Evolutionary conservation across 2,888 invertebrate genomes (phyloP).

Genomic region (Seira musarum): DNA sequence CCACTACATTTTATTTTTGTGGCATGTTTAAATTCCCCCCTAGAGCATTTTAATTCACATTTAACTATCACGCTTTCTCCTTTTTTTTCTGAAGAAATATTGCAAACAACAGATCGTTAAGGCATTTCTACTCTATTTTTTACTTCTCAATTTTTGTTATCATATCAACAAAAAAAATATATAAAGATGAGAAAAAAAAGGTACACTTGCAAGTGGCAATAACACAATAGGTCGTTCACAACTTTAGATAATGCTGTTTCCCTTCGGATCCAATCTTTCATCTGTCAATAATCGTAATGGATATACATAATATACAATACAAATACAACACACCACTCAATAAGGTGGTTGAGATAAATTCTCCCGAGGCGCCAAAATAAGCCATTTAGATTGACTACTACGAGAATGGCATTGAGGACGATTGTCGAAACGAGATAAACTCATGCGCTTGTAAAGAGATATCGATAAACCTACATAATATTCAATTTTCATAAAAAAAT

Average conservation of each 20-base stretch:
- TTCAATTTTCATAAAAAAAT: no score
- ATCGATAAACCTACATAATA: no score
- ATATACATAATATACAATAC: constrained; percentile 15
- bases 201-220: constrained; percentile 26
- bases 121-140: neutral
- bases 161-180: neutral
- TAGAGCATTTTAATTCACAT: constrained; percentile 59
- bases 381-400: neutral
- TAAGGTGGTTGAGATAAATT: constrained; percentile 52
- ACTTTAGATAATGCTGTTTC: constrained; percentile 55
- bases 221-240: constrained; percentile 50
- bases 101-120: constrained; percentile 22
- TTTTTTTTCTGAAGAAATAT: constrained; percentile 31
- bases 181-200: neutral
- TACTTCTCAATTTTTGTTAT: neutral
- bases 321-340: constrained; percentile 55
- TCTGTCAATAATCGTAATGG: constrained; percentile 62
- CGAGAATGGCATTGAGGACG: no score
- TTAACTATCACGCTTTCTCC: constrained; percentile 49
- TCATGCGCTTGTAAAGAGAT: no score
- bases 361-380: constrained; percentile 45
- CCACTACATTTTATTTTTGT: constrained; percentile 37
- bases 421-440: no score
- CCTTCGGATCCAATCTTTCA: constrained; percentile 47
- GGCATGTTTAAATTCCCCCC: constrained; percentile 54